Evolutionary conservation across 2,888 invertebrate genomes (phyloP).

Genomic region (Dynastes maya): DNA sequence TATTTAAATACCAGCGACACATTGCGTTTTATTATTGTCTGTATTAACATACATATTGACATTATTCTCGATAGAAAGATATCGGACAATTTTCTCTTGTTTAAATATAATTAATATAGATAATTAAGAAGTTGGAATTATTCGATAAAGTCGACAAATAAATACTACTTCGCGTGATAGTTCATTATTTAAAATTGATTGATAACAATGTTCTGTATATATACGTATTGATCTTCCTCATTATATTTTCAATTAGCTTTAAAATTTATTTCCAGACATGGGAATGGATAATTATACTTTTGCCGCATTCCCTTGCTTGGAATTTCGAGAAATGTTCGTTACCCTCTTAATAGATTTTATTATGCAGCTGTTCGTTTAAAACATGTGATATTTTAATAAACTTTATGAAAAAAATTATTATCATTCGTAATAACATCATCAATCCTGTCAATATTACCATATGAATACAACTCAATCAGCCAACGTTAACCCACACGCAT

Average conservation of each 20-base stretch:
- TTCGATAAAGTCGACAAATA: slow-evolving; percentile 16
- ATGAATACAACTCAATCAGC: too few species aligned
- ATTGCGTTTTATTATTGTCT: slow-evolving; percentile 3
- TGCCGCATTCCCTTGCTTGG: background rate
- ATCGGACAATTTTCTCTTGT: slow-evolving; percentile 24
- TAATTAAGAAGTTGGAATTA: slow-evolving; percentile 29
- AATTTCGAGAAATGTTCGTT: too few species aligned
- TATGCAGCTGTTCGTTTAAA: too few species aligned
- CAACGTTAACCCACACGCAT: too few species aligned
- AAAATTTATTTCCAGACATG: background rate
- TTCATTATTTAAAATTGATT: slow-evolving; percentile 22
- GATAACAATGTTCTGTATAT: slow-evolving; percentile 8
- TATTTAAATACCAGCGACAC: slow-evolving; percentile 11
- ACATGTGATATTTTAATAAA: too few species aligned
- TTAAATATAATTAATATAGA: slow-evolving; percentile 42
- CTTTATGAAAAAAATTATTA: too few species aligned
- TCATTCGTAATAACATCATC: too few species aligned
- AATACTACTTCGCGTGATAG: slow-evolving; percentile 14
- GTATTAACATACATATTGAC: background rate
- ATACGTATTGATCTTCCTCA: background rate
- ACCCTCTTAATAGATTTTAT: too few species aligned
- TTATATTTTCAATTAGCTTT: background rate
- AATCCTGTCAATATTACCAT: too few species aligned
- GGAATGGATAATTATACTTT: background rate
- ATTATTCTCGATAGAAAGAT: slow-evolving; percentile 13